Evolutionary conservation across 2,113 vertebrate species (phyloP), one percentile per base, ranked within the genome.

Genomic region (Corythoichthys intestinalis): DNA sequence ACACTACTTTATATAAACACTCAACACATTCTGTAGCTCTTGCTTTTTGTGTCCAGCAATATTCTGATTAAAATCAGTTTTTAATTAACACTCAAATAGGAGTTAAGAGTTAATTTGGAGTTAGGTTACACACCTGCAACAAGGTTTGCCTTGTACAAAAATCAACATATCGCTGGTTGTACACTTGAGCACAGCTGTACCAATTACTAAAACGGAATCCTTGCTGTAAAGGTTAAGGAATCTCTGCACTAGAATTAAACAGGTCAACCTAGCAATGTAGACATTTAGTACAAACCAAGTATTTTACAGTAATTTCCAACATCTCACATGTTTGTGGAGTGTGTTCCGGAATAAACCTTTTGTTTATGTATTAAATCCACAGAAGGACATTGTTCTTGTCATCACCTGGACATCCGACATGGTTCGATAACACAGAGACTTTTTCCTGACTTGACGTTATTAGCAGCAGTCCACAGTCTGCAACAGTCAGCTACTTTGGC

Each of bases 401-500:
- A 8, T 52, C 35, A 77, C 35, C 65, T 73, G 61, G 5, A 61
- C 65, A 37, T 64, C 58, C 72, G 70, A 68, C 38, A 11, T 37
- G 54, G 67, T 9, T 53, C 37, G 28, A 15, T 58, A 53, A 15
- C 28, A 7, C 73, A 44, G 56, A 53, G 50, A 56, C 2, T 46
- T 34, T 57, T 56, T 48, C 59, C 52, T n/a, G 11, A 17, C 13
- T 44, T 47, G 6, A n/a, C 15, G 4, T 20, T n/a, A 57, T 62
- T 13, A 49, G 68, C 70, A 65, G 59, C 70, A 66, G 66, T 71
- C 46, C 56, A 6, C 3, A 49, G 3, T 35, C 54, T 34, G 49
- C 6, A 38, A 34, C 28, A 69, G 52, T 89, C 88, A 89, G 85
- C 86, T 86, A 77, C 73, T 74, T 53, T 37, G 76, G 28, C 64